Conservation (phyloP, 2,797 vertebrate species). For the Clarias platycephalus region DNA sequence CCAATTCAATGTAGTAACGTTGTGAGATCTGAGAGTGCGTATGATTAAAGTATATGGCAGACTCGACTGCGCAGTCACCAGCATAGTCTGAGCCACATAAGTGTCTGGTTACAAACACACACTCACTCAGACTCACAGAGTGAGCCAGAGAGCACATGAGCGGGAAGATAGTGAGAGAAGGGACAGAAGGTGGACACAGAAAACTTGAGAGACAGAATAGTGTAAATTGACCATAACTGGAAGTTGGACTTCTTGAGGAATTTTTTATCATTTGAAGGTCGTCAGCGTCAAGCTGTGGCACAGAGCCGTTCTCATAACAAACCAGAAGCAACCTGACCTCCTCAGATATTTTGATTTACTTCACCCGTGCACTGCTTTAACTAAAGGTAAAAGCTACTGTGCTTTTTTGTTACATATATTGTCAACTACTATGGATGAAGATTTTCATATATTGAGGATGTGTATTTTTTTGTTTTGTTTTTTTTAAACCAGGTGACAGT, state of each 20-base stretch:
- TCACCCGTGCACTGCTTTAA: neutral
- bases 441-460: neutral
- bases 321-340: constrained; percentile 34
- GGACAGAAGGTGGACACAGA: constrained; percentile 1
- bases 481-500: neutral
- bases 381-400: constrained; percentile 27
- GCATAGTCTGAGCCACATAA: constrained; percentile 4
- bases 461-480: neutral
- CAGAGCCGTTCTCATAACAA: constrained; percentile 41
- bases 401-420: neutral
- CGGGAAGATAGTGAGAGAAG: constrained; percentile 31
- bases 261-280: constrained; percentile 67
- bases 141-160: constrained; percentile 24
- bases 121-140: neutral
- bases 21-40: constrained; percentile 26
- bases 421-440: neutral
- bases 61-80: constrained; percentile 24
- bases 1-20: too few species aligned
- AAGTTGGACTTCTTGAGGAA: constrained; percentile 61
- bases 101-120: constrained; percentile 71
- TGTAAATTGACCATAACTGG: constrained; percentile 10
- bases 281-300: constrained; percentile 56
- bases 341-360: constrained; percentile 12
- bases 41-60: neutral
- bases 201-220: neutral